phyloP scores from a whole-genome alignment of 2,888 invertebrate species.

The Sialis lutaria region DNA sequence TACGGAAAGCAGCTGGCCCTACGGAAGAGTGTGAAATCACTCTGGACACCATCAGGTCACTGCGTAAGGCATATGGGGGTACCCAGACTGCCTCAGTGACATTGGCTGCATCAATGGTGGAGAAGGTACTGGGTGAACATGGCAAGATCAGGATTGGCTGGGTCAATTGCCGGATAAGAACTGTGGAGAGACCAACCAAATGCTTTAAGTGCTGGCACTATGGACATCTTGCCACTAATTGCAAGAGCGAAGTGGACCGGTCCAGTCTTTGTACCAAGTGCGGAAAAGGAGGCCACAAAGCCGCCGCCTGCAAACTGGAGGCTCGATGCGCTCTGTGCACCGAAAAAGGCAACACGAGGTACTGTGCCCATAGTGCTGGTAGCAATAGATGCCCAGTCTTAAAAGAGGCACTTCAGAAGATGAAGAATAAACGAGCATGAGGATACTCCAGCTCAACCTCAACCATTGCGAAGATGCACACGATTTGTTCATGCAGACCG shows the following conservation, averaged over 20 bases:
- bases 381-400: conserved; percentile 8
- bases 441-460: conserved; percentile 10
- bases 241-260: background rate
- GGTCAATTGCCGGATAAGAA: conserved; percentile 3
- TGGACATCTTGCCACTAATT: background rate
- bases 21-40: background rate
- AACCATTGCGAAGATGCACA: conserved; percentile 11
- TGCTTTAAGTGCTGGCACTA: conserved; percentile 1
- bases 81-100: background rate
- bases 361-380: conserved; percentile 6
- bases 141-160: conserved; percentile 5
- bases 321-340: background rate
- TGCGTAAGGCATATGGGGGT: background rate
- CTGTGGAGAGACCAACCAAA: background rate
- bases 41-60: background rate
- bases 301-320: conserved; percentile 2
- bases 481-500: conserved; percentile 7
- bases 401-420: conserved; percentile 6
- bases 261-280: conserved; percentile 4
- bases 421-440: conserved; percentile 6
- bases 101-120: background rate
- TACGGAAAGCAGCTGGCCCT: background rate
- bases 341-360: background rate
- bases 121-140: background rate
- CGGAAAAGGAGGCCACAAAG: conserved; percentile 8